Evolutionary conservation across 2,888 invertebrate genomes (phyloP), one percentile per base, ranked within the genome.

Genomic region (Cataglyphis albicans): DNA sequence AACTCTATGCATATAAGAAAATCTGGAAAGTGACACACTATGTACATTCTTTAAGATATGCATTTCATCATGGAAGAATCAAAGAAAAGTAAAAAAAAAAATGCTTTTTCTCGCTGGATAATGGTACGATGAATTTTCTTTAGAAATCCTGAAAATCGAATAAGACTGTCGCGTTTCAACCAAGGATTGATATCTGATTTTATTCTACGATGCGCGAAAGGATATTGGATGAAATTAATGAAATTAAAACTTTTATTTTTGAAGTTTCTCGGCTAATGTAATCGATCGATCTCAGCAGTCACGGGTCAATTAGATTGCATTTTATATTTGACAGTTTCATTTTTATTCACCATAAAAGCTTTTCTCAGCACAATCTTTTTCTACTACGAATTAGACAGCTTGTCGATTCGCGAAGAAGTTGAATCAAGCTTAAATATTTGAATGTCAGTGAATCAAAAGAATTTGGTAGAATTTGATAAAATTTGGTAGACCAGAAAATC

Each of bases 341-440:
- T 52, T 52, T 52, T 52, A 52, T 52, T 52, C 52, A n/a, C n/a
- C n/a, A 52, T 10, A 6, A 12, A 21, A 59, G 44, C 15, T 70
- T 72, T 76, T 76, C 10, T 12, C 3, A 21, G 35, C 75, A 10
- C n/a, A 29, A 55, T 72, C 76, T 55, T 55, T 10, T 9, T 72
- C 25, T 6, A 41, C 4, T 4, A 12, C 29, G 32, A 32, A 6
- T 32, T 29, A 48, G 18, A 18, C 74, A 73, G 75, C 21, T 74
- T 80, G 74, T 73, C 78, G 78, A 80, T 80, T 44, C 25, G 57
- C 44, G 32, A 78, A 57, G 74, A 4, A 73, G 32, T 73, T 18
- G 74, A 44, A 74, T 15, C 74, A 25, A 74, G 74, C 78, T 80
- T 80, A 80, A 74, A 80, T 74, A 74, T 80, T 80, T 80, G 74